phyloP scores from a whole-genome alignment of 2,113 vertebrate genomes.

The cattle (Bos taurus) region ARS-UCD2.0 NC_037340.1:72352501-72353000 shows the following conservation, averaged over 20 bases:
- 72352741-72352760: not conserved
- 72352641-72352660: not conserved
- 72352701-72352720: not conserved
- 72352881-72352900: not conserved
- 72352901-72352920: not conserved
- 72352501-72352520: not conserved
- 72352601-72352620: not conserved
- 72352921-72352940: not conserved
- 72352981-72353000: not conserved
- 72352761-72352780: not conserved
- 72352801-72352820: not conserved
- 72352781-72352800: not conserved
- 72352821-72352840: not conserved
- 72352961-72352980: not conserved
- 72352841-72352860: not conserved
- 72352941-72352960: not conserved
- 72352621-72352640: conserved; percentile 7
- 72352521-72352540: not conserved
- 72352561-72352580: not conserved
- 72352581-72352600: conserved; percentile 9
- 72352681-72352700: not conserved
- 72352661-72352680: not conserved
- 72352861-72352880: not conserved
- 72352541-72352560: not conserved
- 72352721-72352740: not conserved